Conservation (phyloP, 2,888 invertebrate genomes). For the Charanyca ferruginea region DNA sequence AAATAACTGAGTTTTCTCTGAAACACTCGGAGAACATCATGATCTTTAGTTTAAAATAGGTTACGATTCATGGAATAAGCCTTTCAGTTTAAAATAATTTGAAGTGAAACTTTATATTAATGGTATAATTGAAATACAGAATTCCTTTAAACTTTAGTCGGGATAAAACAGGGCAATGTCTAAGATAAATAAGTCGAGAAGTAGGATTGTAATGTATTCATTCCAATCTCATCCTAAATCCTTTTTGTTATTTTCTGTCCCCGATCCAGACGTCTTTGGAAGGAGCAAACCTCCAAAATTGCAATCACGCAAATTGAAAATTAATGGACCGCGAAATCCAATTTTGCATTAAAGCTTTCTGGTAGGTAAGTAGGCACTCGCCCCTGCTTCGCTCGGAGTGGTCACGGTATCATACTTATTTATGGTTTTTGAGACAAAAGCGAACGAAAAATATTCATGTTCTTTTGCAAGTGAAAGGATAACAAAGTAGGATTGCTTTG, state of each 20-base stretch:
- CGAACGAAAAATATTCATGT: slow-evolving; percentile 45
- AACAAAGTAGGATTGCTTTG: slow-evolving; percentile 21
- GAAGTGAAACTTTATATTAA: slow-evolving; percentile 15
- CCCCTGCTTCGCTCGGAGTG: slow-evolving; percentile 68
- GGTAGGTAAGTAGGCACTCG: slow-evolving; percentile 79
- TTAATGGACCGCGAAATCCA: slow-evolving; percentile 90
- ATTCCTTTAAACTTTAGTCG: slow-evolving; percentile 33
- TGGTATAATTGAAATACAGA: slow-evolving; percentile 20
- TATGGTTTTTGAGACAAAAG: slow-evolving; percentile 61
- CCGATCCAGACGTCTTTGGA: slow-evolving; percentile 83
- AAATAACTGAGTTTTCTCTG: slow-evolving; percentile 26
- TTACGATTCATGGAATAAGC: slow-evolving; percentile 6
- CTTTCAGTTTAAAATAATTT: not conserved
- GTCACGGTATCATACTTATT: slow-evolving; percentile 66
- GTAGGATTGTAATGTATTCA: slow-evolving; percentile 79
- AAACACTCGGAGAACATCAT: slow-evolving; percentile 12
- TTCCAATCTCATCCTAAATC: slow-evolving; percentile 82
- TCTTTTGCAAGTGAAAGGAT: slow-evolving; percentile 27
- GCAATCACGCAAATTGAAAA: slow-evolving; percentile 91
- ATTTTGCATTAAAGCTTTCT: slow-evolving; percentile 89
- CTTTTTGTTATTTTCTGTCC: slow-evolving; percentile 86
- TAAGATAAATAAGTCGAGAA: slow-evolving; percentile 61
- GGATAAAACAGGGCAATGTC: slow-evolving; percentile 43
- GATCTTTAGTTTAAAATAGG: slow-evolving; percentile 14
- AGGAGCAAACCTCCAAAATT: slow-evolving; percentile 89